phyloP scores from a whole-genome alignment of 2,888 invertebrate species.

The Ochlodes sylvanus region DNA sequence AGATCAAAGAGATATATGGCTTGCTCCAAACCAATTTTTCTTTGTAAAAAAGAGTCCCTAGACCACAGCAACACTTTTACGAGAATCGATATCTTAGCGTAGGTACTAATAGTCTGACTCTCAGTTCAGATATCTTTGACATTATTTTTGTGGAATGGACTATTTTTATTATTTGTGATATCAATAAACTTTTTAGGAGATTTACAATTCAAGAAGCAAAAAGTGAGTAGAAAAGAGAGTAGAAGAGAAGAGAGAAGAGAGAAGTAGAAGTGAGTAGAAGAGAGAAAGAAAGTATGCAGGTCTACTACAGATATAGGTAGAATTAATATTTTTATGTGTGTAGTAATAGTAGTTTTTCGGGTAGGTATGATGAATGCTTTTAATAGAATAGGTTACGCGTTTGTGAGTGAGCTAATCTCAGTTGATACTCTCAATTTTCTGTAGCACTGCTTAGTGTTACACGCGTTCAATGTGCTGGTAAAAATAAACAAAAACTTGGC shows the following conservation, averaged over 20 bases:
- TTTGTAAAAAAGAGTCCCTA: neutral
- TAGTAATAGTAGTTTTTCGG: neutral
- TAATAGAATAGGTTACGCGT: conserved; percentile 17
- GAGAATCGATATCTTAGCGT: too few species aligned
- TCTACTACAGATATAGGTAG: too few species aligned
- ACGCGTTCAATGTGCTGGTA: conserved; percentile 15
- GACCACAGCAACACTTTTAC: neutral
- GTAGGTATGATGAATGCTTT: conserved; percentile 12
- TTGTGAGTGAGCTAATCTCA: conserved; percentile 19
- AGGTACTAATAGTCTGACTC: too few species aligned
- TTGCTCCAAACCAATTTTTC: neutral
- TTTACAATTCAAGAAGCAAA: neutral
- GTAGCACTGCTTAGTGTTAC: conserved; percentile 25
- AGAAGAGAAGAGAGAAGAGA: too few species aligned
- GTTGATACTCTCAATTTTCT: conserved; percentile 8
- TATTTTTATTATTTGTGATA: neutral
- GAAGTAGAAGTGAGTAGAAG: too few species aligned
- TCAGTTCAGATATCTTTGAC: neutral
- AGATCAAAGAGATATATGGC: too few species aligned
- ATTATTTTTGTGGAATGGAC: neutral
- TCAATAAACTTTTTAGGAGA: too few species aligned
- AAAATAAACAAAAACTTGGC: conserved; percentile 24
- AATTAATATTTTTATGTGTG: neutral
- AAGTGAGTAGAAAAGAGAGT: too few species aligned
- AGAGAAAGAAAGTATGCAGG: neutral